Base-by-base conservation (phyloP, 2,797 vertebrate species). In the Nasua narica region DNA sequence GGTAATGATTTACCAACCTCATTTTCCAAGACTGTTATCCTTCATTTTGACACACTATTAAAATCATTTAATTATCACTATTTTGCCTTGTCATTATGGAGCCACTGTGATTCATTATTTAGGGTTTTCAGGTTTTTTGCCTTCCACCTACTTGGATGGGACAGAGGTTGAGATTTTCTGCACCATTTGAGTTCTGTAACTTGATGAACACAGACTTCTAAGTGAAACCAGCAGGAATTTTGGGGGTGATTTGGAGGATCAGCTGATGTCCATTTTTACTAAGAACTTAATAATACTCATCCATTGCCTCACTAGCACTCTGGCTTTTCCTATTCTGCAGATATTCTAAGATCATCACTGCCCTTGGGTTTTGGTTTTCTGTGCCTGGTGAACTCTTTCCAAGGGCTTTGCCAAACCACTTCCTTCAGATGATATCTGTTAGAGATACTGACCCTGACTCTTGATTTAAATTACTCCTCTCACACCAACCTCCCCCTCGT, bases 21-120 rank as follows among this genome's bases (percentile, higher is more conserved):
- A 58, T 98, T 98, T 98, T 86, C 97, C 87, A 94, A 92, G 95
- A 89, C 87, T 46, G 69, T 98, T 98, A 98, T 98, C 98, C 97
- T 95, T 98, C 98, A 98, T 98, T 96, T 98, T 98, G 98, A 97
- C 98, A 97, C 46, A 58, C 96, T 96, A 98, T 97, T 98, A 97
- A 98, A 98, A 97, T 98, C 0, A 97, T 98, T 98, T 98, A 97
- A 98, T 98, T 98, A 98, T 98, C 97, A 97, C 77, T 94, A 84
- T 98, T 98, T 98, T 98, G 95, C 96, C 97, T 98, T 98, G 94
- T 95, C 95, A 62, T 97, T 94, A 90, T 48, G 50, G 96, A 97
- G 89, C 87, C 86, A 67, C 76, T 94, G 89, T 87, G 97, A 97
- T 94, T 77, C 96, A 86, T 97, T 98, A 97, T 97, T 97, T 97